phyloP scores from a whole-genome alignment of 2,888 invertebrate genomes.

The Drosophila hamatofila region DNA sequence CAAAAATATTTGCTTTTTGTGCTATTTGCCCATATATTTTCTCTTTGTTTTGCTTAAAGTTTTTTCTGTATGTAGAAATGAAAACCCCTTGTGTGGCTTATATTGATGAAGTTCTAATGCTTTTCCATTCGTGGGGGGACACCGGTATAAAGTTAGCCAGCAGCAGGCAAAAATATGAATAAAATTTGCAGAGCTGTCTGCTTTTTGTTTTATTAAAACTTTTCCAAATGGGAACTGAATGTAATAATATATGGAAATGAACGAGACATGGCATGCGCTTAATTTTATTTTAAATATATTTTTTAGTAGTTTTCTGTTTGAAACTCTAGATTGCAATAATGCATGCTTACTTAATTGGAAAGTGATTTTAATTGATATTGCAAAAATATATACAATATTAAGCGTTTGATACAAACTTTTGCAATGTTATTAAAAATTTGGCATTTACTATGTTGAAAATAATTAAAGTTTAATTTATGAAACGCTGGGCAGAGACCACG shows the following conservation, averaged over 20 bases:
- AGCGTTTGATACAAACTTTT: background rate
- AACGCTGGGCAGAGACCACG: background rate
- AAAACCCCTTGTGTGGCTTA: conserved; percentile 13
- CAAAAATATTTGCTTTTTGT: conserved; percentile 35
- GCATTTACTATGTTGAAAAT: background rate
- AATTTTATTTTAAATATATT: background rate
- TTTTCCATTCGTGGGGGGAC: conserved; percentile 30
- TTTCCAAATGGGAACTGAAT: conserved; percentile 19
- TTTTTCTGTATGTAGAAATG: background rate
- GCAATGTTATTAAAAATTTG: conserved; percentile 5
- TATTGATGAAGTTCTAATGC: conserved; percentile 50
- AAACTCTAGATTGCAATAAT: background rate
- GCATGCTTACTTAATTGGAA: conserved; percentile 1
- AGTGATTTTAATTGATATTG: conserved; percentile 6
- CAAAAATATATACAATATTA: background rate
- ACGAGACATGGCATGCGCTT: background rate
- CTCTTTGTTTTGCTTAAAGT: conserved; percentile 24
- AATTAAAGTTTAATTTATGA: background rate
- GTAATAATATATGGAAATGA: conserved; percentile 20
- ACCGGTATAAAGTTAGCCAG: conserved; percentile 30
- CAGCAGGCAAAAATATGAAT: conserved; percentile 19
- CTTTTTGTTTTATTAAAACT: conserved; percentile 9
- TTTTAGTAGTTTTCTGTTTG: background rate
- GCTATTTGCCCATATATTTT: conserved; percentile 14
- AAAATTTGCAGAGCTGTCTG: conserved; percentile 23